Percentiles rank a stretch among this genome's conserved stretches.
These are phyloP conservation scores for Microctenopoma stevenorrisi DNA, from an alignment of 2,797 vertebrate species.

Conservation along the genomic window DNA sequence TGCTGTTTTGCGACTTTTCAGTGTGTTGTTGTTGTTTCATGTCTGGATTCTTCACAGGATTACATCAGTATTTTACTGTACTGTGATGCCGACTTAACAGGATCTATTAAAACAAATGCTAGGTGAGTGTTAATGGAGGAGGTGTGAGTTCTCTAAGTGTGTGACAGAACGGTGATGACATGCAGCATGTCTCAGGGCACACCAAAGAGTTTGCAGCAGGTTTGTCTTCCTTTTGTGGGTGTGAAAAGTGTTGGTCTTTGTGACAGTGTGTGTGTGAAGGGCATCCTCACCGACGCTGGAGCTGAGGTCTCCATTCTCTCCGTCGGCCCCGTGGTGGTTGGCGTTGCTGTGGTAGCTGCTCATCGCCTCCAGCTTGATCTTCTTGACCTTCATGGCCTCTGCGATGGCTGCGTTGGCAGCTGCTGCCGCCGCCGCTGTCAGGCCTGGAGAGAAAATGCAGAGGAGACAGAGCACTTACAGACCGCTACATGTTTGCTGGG, in stretches of 20 bases:
- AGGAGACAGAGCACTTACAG: conserved; percentile 70
- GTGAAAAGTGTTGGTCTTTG: conserved; percentile 12
- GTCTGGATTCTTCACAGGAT: too few relatives aligned
- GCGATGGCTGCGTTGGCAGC: conserved; percentile 98
- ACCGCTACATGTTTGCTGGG: conserved; percentile 64
- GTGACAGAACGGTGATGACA: neutral
- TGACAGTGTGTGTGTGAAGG: conserved; percentile 46
- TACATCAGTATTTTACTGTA: neutral
- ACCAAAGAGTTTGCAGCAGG: neutral
- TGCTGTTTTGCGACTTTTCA: too few relatives aligned
- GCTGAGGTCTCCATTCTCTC: conserved; percentile 97
- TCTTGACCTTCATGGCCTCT: conserved; percentile 99
- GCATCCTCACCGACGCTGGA: conserved; percentile 93
- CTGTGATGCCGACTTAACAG: neutral
- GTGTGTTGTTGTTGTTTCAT: too few relatives aligned
- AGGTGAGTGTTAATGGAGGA: neutral
- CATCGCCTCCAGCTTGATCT: conserved; percentile 99
- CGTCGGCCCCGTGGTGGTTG: conserved; percentile 93
- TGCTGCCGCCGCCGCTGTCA: conserved; percentile 97
- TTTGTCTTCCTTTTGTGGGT: conserved; percentile 6
- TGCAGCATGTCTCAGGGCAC: neutral
- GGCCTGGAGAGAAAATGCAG: conserved; percentile 83
- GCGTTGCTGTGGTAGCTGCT: conserved; percentile 96
- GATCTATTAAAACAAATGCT: neutral
- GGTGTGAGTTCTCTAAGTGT: neutral